Percentiles rank a stretch among this genome's conserved stretches.
phyloP scores from a whole-genome alignment of 1,140 invertebrate species.

The Linepithema humile region DNA sequence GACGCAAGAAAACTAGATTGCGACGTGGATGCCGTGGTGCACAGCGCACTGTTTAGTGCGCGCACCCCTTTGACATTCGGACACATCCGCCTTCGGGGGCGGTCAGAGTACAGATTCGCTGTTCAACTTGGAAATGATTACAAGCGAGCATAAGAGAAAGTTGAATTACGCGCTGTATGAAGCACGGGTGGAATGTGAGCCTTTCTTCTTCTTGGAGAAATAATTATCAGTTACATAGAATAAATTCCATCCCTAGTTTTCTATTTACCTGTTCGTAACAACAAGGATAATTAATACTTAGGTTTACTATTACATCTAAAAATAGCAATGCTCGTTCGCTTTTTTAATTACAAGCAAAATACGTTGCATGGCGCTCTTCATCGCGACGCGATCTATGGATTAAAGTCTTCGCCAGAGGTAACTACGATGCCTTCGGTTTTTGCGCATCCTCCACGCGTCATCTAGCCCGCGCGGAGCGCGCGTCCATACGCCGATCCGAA shows the following conservation, averaged over 20 bases:
- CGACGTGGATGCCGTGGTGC: constrained; percentile 21
- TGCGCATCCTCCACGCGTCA: not conserved
- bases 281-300: not conserved
- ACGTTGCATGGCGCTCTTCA: not conserved
- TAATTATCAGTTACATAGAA: not conserved
- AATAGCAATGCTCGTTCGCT: not conserved
- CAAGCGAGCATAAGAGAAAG: not conserved
- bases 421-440: not conserved
- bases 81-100: not conserved
- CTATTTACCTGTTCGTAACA: not conserved
- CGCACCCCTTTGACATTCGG: constrained; percentile 14
- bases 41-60: not conserved
- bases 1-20: constrained; percentile 62
- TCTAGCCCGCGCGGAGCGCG: not conserved
- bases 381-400: not conserved
- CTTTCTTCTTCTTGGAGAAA: not conserved
- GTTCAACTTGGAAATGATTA: constrained; percentile 52
- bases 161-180: not conserved
- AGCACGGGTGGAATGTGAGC: not conserved
- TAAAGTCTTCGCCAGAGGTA: not conserved
- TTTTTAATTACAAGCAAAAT: not conserved
- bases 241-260: not conserved
- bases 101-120: not conserved
- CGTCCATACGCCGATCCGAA: constrained; percentile 2
- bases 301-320: not conserved